phyloP scores from a whole-genome alignment of 2,888 invertebrate genomes.

The Mantis religiosa region DNA sequence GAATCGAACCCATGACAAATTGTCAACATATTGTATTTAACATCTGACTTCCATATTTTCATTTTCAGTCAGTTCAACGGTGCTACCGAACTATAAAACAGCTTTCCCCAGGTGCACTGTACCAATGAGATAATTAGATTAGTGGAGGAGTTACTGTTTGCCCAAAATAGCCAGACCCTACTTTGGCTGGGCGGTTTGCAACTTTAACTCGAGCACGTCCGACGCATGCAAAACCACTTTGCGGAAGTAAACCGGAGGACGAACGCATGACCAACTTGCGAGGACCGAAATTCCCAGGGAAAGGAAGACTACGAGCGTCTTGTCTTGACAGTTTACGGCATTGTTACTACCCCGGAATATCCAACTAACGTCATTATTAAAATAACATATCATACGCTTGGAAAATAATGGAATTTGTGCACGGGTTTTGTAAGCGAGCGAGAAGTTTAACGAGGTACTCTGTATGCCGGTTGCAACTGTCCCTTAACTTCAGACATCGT shows the following conservation, averaged over 20 bases:
- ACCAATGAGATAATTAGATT: no score
- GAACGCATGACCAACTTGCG: not conserved
- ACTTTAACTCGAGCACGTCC: not conserved
- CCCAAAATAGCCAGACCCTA: no score
- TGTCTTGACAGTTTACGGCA: not conserved
- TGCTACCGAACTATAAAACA: no score
- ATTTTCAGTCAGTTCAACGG: no score
- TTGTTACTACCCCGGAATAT: not conserved
- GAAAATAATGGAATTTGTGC: not conserved
- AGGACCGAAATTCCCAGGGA: not conserved
- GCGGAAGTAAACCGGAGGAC: not conserved
- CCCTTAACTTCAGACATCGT: not conserved
- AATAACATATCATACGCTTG: not conserved
- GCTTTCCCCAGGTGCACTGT: no score
- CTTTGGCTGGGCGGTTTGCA: not conserved
- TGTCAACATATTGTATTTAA: no score
- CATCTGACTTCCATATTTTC: no score
- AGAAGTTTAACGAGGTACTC: not conserved
- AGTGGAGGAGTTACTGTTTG: no score
- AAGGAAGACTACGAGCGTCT: not conserved
- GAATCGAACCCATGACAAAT: no score
- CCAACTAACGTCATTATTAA: not conserved
- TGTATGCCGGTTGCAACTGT: not conserved
- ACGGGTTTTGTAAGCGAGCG: no score
- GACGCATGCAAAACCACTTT: not conserved